Percentiles rank a stretch among this genome's conserved stretches.
These are phyloP conservation scores for Andricus quercusramuli DNA, from an alignment of 2,888 invertebrate genomes.

Conservation along the genomic window DNA sequence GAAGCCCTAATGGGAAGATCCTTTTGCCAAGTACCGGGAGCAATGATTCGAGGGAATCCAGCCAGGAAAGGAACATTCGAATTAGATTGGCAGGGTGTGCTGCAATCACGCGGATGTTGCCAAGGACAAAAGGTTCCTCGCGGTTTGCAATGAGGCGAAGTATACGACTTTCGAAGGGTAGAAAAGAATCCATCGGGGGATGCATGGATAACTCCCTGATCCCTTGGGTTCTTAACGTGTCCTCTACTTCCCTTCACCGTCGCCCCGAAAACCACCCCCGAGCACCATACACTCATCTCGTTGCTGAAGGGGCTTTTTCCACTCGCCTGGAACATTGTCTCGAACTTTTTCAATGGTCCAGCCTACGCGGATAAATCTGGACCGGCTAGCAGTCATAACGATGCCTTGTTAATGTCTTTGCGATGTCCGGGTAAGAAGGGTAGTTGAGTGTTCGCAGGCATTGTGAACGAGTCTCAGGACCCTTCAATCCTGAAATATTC, in stretches of 20 bases:
- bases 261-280: constrained; percentile 41
- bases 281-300: constrained; percentile 44
- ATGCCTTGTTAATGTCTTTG: constrained; percentile 76
- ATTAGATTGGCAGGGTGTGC: constrained; percentile 38
- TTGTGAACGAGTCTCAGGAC: constrained; percentile 64
- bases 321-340: constrained; percentile 62
- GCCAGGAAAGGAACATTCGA: constrained; percentile 39
- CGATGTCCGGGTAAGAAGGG: constrained; percentile 64
- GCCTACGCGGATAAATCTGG: constrained; percentile 60
- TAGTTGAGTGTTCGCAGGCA: constrained; percentile 68
- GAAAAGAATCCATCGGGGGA: constrained; percentile 34
- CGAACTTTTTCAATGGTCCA: constrained; percentile 63
- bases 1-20: constrained; percentile 1
- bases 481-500: constrained; percentile 76
- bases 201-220: constrained; percentile 50
- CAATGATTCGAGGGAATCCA: constrained; percentile 33
- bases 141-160: constrained; percentile 34
- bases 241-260: constrained; percentile 41
- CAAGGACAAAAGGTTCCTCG: constrained; percentile 37
- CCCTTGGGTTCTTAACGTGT: constrained; percentile 49
- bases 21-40: constrained; percentile 33
- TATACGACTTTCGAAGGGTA: constrained; percentile 17
- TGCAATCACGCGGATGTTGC: constrained; percentile 33
- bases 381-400: constrained; percentile 69
- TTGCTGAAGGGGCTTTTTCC: constrained; percentile 55